Percentiles rank a stretch among this genome's conserved stretches.
Evolutionary conservation across 1,140 invertebrate species (phyloP).

Genomic region (Calephelis virginiensis): DNA sequence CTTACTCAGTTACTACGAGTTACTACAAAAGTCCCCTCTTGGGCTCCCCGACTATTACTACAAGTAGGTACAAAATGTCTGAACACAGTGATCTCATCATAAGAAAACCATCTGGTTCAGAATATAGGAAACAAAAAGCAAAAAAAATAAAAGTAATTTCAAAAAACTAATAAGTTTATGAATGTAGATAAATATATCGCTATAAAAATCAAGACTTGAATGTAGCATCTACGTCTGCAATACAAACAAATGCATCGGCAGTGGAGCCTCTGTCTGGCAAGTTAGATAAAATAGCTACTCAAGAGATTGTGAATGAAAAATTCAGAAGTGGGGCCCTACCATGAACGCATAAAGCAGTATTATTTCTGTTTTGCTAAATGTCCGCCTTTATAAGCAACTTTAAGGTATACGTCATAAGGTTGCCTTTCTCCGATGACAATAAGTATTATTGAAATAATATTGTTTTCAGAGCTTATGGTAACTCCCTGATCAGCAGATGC

Average conservation of each 20-base stretch:
- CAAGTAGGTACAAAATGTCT: conserved; percentile 25
- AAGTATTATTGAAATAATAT: too few relatives aligned
- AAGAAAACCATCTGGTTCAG: conserved; percentile 31
- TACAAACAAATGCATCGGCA: conserved; percentile 36
- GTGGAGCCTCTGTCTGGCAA: conserved; percentile 34
- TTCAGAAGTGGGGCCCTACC: conserved; percentile 18
- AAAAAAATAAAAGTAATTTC: conserved; percentile 30
- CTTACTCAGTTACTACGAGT: too few relatives aligned
- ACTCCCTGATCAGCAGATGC: too few relatives aligned
- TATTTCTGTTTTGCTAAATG: too few relatives aligned
- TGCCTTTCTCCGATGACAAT: too few relatives aligned
- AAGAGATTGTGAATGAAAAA: conserved; percentile 33
- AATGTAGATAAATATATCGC: conserved; percentile 32
- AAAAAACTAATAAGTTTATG: conserved; percentile 25
- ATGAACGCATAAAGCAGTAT: too few relatives aligned
- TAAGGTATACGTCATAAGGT: too few relatives aligned
- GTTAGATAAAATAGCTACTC: conserved; percentile 28
- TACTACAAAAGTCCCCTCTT: too few relatives aligned
- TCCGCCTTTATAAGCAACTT: too few relatives aligned
- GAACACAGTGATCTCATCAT: conserved; percentile 30
- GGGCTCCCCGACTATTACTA: too few relatives aligned
- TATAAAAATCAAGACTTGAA: conserved; percentile 31
- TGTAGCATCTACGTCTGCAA: conserved; percentile 39
- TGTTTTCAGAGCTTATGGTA: too few relatives aligned
- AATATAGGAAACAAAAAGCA: conserved; percentile 38